Base-by-base conservation (phyloP, 2,797 vertebrate species). In the Chelmon rostratus region DNA sequence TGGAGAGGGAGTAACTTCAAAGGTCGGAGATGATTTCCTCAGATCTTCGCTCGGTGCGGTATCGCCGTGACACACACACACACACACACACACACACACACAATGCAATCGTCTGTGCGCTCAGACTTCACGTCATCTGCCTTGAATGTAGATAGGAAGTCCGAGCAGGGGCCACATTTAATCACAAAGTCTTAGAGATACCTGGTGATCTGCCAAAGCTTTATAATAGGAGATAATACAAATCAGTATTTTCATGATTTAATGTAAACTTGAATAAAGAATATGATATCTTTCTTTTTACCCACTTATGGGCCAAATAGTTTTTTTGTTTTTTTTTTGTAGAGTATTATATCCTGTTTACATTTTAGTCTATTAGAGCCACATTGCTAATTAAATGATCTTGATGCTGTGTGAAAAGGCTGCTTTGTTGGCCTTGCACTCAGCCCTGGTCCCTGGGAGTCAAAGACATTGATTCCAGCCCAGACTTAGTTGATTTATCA, bases 11-110 rank as follows among this genome's bases (percentile, higher is more conserved):
- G 78, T 6, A 23, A 89, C 89, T 90, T 93, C 85, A 91, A 91
- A 86, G 90, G 86, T 64, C 73, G 73, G 53, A 83, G 86, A 88
- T 77, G 84, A 89, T 85, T 88, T 74, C 57, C 73, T 88, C 76
- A 90, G 86, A 92, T 92, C 84, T 87, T 59, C 37, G 3, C 79
- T 71, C 86, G 52, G 81, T 61, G 81, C 76, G 79, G 47, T 62
- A 77, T 78, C 47, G 28, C 58, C 35, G 38, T 28, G 18, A 84
- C 66, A 23, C 78, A 42, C 53, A 13, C 77, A 19, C 66, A 23
- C 78, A n/a, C n/a, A n/a, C n/a, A n/a, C n/a, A n/a, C n/a, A n/a
- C n/a, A n/a, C n/a, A n/a, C n/a, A n/a, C n/a, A 42, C 53, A 13
- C 77, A 19, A n/a, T n/a, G 66, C 70, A 71, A 76, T 79, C 83